Percentiles rank a stretch among this genome's conserved stretches.
These are phyloP conservation scores for Ladona fulva DNA, from an alignment of 1,140 invertebrate species.

Conservation along the genomic window DNA sequence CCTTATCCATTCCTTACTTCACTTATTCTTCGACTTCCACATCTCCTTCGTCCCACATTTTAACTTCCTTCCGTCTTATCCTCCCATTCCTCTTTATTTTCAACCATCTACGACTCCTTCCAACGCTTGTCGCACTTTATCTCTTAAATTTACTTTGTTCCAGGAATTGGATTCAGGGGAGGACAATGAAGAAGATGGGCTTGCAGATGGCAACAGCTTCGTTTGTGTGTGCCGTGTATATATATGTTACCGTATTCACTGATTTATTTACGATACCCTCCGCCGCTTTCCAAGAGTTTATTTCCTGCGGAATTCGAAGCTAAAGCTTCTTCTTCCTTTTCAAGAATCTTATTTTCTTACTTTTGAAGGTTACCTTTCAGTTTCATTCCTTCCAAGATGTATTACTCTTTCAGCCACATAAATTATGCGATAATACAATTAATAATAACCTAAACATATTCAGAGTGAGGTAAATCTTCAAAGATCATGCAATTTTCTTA, in stretches of 20 bases:
- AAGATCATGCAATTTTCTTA: too few relatives aligned
- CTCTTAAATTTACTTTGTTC: neutral
- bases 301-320: too few relatives aligned
- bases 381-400: too few relatives aligned
- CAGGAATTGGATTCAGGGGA: neutral
- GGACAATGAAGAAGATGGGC: neutral
- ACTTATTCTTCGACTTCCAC: neutral
- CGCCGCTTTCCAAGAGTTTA: too few relatives aligned
- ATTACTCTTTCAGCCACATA: too few relatives aligned
- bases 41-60: neutral
- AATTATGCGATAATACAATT: too few relatives aligned
- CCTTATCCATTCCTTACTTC: neutral
- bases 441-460: too few relatives aligned
- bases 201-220: too few relatives aligned
- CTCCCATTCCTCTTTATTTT: neutral
- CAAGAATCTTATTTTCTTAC: too few relatives aligned
- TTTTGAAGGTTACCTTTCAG: too few relatives aligned
- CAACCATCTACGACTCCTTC: neutral
- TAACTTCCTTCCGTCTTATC: neutral
- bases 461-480: too few relatives aligned
- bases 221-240: neutral
- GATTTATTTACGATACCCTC: slow-evolving; percentile 9
- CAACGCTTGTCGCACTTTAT: neutral
- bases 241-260: neutral
- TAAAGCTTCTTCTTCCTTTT: too few relatives aligned